Base-by-base conservation (phyloP, 23 tunicate species). In the Trididemnum clinides region DNA sequence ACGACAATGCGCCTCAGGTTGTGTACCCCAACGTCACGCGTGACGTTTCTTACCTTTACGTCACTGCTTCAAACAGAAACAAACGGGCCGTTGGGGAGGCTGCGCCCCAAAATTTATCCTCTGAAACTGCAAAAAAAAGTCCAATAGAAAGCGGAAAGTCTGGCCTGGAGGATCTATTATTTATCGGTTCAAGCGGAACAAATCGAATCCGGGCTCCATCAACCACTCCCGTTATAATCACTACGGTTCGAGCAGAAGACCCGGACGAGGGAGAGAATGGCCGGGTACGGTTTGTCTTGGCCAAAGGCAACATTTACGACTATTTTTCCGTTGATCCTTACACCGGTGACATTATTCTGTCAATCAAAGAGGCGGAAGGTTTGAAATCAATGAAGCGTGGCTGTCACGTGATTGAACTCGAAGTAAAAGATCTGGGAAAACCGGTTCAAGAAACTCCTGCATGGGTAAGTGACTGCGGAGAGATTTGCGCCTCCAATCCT, bases 1-100 rank as follows among this genome's bases (percentile, higher is more conserved):
- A 92, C 86, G 97, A 92, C 79, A 92, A 92, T 80, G 38, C 64
- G 23, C 97, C 97, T 0, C 27, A 33, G 12, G 73, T 92, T 10
- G 21, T 58, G 38, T 88, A 19, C 84, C 97, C 97, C 25, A 81
- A 92, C 83, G 92, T 84, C 0, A 84, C 85, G 0, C 39, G 63
- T 32, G 92, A 92, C 54, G 38, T 92, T n/a, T 71, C 81, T 3
- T 51, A 74, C n/a, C 89, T 88, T 12, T 86, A 77, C 58, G 80
- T 88, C 64, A 29, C 79, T 0, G 34, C 84, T 49, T 33, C 75
- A 69, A 32, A 69, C 19, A 6, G 6, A 5, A 2, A 4, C 4
- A 10, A 20, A 31, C 28, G 36, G 22, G 36, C 75, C 22, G 10
- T 69, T 10, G 31, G 31, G n/a, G 26, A 5, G 12, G 7, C 26